These are phyloP conservation scores for Drosophila neonasuta DNA, from an alignment of 2,888 invertebrate species.

Conservation along the genomic window DNA sequence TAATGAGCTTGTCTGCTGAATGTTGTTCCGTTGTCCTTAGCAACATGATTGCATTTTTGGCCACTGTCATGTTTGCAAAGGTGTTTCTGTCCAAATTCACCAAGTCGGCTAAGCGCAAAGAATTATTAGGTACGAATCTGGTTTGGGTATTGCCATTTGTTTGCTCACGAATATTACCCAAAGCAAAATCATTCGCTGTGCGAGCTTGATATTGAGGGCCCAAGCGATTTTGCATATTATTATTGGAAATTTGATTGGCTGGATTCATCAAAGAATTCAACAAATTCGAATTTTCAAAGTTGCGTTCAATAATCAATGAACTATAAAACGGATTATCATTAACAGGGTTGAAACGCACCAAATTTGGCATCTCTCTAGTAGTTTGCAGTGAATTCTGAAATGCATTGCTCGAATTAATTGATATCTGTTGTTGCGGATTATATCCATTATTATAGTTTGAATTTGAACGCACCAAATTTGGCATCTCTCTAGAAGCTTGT, in stretches of 20 bases:
- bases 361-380: neutral
- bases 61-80: slow-evolving; percentile 13
- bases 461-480: neutral
- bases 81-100: slow-evolving; percentile 18
- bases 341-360: neutral
- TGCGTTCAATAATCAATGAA: neutral
- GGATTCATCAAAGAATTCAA: slow-evolving; percentile 20
- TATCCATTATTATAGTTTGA: neutral
- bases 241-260: slow-evolving; percentile 12
- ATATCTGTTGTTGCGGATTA: slow-evolving; percentile 9
- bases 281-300: neutral
- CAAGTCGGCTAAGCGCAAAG: slow-evolving; percentile 32
- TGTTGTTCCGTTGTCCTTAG: slow-evolving; percentile 62
- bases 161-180: neutral
- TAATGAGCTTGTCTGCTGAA: slow-evolving; percentile 71
- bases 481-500: neutral
- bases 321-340: neutral
- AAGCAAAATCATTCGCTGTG: neutral
- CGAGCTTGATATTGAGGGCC: neutral
- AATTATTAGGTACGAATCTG: neutral
- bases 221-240: neutral
- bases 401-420: neutral
- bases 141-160: neutral
- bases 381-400: neutral
- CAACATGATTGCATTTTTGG: slow-evolving; percentile 51